Conservation (phyloP, 2,113 vertebrate species). For the Brevimyrus niger region DNA sequence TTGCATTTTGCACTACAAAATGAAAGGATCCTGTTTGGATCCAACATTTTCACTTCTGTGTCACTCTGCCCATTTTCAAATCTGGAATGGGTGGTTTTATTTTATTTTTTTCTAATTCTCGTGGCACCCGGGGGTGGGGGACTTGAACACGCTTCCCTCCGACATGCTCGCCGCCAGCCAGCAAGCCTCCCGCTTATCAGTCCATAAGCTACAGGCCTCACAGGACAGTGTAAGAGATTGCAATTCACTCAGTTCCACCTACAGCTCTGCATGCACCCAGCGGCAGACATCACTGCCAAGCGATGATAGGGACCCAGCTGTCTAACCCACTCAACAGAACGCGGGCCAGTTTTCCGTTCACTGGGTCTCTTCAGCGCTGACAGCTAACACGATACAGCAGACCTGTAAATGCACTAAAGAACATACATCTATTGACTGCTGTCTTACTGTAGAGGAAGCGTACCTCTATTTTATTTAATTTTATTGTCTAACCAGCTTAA, state of each 20-base stretch:
- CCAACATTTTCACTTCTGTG: not conserved
- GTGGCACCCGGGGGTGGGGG: not conserved
- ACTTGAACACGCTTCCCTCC: not conserved
- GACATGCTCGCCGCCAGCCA: not conserved
- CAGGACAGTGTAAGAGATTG: not conserved
- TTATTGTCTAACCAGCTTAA: not conserved
- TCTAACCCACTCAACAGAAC: conserved; percentile 3
- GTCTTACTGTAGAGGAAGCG: not conserved
- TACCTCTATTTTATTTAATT: not conserved
- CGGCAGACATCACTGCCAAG: not conserved
- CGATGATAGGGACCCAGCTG: not conserved
- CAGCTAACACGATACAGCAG: not conserved
- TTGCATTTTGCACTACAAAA: not conserved
- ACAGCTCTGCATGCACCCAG: not conserved
- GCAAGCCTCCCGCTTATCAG: not conserved
- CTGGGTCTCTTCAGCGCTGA: not conserved
- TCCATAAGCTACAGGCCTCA: not conserved
- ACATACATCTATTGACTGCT: not conserved
- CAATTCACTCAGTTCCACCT: conserved; percentile 1
- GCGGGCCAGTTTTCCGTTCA: not conserved
- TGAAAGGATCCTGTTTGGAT: not conserved
- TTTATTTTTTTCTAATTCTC: not conserved
- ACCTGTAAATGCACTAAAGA: not conserved
- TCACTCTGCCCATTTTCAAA: not conserved
- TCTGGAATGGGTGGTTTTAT: not conserved